These are phyloP conservation scores for Coreius guichenoti DNA, from an alignment of 2,797 vertebrate species.

Conservation along the genomic window DNA sequence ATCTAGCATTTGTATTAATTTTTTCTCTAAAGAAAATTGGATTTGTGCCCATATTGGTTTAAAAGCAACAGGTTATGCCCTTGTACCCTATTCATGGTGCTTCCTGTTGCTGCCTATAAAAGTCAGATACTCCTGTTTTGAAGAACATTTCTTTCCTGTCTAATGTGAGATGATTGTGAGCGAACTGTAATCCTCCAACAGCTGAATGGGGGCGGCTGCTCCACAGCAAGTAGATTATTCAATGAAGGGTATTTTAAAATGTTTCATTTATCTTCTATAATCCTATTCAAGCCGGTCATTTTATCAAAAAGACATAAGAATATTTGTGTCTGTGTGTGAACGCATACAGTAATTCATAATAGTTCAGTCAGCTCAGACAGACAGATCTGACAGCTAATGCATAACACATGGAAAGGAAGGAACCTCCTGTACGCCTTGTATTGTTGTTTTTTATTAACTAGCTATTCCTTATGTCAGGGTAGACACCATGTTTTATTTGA, in stretches of 20 bases:
- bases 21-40: not conserved
- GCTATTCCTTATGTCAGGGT: not conserved
- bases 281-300: slow-evolving; percentile 35
- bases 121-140: slow-evolving; percentile 13
- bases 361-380: slow-evolving; percentile 60
- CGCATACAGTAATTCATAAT: slow-evolving; percentile 66
- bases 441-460: slow-evolving; percentile 27
- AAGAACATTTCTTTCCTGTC: not conserved
- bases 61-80: not conserved
- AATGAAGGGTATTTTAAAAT: slow-evolving; percentile 26
- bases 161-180: slow-evolving; percentile 28
- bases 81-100: not conserved
- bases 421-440: not conserved
- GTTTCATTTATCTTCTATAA: slow-evolving; percentile 38
- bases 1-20: not conserved
- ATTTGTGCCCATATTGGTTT: not conserved
- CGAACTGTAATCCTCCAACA: slow-evolving; percentile 23
- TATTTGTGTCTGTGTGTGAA: slow-evolving; percentile 1
- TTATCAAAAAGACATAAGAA: slow-evolving; percentile 15
- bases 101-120: slow-evolving; percentile 5
- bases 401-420: slow-evolving; percentile 66
- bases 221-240: slow-evolving; percentile 7
- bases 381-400: slow-evolving; percentile 71
- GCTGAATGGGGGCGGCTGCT: slow-evolving; percentile 13
- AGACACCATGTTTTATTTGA: not conserved